Evolutionary conservation across 2,113 vertebrate genomes (phyloP).

Genomic region (Sula dactylatra): DNA sequence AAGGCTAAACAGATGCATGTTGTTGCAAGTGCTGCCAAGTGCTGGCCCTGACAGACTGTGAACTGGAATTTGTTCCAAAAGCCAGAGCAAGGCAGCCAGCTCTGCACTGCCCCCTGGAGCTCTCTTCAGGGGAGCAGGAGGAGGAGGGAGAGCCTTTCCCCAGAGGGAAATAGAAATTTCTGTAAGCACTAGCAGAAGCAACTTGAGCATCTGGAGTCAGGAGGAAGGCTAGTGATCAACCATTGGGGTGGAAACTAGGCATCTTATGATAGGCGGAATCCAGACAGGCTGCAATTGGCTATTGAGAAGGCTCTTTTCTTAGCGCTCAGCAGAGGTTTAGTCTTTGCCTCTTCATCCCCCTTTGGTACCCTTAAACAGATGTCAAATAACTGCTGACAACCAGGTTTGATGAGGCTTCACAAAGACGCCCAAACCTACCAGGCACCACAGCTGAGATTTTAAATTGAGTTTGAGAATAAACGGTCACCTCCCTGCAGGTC

Average conservation of each 20-base stretch:
- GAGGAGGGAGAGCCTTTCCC: background rate
- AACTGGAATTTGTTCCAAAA: conserved; percentile 3
- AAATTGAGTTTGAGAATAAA: background rate
- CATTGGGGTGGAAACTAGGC: background rate
- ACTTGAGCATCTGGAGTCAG: background rate
- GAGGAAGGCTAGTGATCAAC: background rate
- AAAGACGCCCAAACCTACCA: background rate
- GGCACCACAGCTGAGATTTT: background rate
- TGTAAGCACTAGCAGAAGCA: background rate
- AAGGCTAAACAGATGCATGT: background rate
- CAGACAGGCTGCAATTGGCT: background rate
- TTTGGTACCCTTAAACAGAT: background rate
- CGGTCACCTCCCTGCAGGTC: background rate
- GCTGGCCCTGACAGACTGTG: background rate
- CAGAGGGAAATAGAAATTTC: background rate
- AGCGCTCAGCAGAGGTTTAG: background rate
- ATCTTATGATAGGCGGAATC: background rate
- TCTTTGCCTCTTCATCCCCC: background rate
- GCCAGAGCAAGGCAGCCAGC: background rate
- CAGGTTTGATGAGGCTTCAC: background rate
- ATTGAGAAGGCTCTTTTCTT: background rate
- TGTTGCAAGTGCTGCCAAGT: background rate
- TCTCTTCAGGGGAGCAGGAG: background rate
- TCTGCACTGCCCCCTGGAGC: background rate
- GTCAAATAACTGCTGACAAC: background rate